Evolutionary conservation across 2,113 vertebrate species (phyloP).

Genomic region (Phaethon lepturus): DNA sequence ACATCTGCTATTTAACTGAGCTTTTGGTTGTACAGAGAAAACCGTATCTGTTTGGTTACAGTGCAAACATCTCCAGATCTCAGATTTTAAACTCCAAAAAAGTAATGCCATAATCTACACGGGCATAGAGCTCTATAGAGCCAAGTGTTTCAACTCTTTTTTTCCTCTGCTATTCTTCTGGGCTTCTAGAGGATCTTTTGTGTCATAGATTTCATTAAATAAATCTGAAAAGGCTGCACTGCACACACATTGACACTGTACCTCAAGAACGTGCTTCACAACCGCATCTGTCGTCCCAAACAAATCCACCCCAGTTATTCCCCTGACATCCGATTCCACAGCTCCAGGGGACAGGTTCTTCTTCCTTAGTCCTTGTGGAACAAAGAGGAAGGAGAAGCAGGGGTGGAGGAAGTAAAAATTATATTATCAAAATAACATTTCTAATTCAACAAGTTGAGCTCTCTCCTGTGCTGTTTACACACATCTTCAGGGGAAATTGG

Average conservation of each 20-base stretch:
- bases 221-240: too few relatives aligned
- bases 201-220: neutral
- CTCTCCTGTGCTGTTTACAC: neutral
- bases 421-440: neutral
- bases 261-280: conserved; percentile 96
- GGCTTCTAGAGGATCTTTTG: neutral
- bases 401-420: conserved; percentile 40
- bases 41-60: too few relatives aligned
- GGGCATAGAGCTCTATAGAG: neutral
- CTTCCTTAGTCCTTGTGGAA: conserved; percentile 88
- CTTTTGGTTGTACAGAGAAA: neutral
- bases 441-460: accelerated
- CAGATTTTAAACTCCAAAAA: neutral
- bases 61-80: neutral
- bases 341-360: conserved; percentile 96
- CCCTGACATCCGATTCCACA: conserved; percentile 91
- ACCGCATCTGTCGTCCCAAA: conserved; percentile 94
- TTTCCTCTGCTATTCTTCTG: neutral
- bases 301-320: conserved; percentile 92
- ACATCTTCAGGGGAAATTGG: neutral
- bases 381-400: neutral
- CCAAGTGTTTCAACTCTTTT: neutral
- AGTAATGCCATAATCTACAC: neutral
- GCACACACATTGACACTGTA: conserved; percentile 21
- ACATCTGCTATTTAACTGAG: neutral